These are phyloP conservation scores for Ferdinandea cuprea DNA, from an alignment of 2,888 invertebrate species.

Conservation along the genomic window DNA sequence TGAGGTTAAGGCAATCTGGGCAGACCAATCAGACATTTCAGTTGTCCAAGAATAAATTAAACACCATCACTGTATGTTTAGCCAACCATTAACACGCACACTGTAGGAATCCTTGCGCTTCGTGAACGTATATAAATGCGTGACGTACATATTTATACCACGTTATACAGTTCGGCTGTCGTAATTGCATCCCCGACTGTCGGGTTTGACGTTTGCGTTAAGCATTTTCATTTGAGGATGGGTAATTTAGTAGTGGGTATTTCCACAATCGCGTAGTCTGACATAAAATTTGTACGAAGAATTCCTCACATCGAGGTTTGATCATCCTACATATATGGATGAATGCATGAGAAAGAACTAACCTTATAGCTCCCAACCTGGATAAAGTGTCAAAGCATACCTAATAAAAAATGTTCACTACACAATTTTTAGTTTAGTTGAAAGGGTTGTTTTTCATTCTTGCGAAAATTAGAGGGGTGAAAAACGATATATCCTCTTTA, in stretches of 20 bases:
- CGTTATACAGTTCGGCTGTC: too few relatives aligned
- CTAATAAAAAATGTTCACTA: not conserved
- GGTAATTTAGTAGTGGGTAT: not conserved
- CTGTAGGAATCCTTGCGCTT: not conserved
- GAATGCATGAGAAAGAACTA: too few relatives aligned
- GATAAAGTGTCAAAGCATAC: not conserved
- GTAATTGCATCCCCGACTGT: not conserved
- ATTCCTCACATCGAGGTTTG: not conserved
- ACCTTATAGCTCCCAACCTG: not conserved
- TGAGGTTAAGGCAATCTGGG: not conserved
- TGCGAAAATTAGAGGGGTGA: not conserved
- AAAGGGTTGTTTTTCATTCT: not conserved
- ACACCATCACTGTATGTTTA: not conserved
- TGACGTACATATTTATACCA: too few relatives aligned
- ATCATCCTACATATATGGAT: too few relatives aligned
- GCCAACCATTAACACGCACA: not conserved
- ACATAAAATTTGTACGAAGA: not conserved
- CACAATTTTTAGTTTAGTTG: not conserved
- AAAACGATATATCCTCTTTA: not conserved
- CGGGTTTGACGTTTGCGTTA: not conserved
- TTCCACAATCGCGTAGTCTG: too few relatives aligned
- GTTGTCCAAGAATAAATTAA: not conserved
- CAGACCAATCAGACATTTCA: not conserved
- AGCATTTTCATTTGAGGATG: not conserved
- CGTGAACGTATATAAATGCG: not conserved